A percentile compares a stretch with the other conserved stretches of the same genome.
These are phyloP conservation scores for Polia nebulosa DNA, from an alignment of 2,888 invertebrate genomes.

Conservation along the genomic window DNA sequence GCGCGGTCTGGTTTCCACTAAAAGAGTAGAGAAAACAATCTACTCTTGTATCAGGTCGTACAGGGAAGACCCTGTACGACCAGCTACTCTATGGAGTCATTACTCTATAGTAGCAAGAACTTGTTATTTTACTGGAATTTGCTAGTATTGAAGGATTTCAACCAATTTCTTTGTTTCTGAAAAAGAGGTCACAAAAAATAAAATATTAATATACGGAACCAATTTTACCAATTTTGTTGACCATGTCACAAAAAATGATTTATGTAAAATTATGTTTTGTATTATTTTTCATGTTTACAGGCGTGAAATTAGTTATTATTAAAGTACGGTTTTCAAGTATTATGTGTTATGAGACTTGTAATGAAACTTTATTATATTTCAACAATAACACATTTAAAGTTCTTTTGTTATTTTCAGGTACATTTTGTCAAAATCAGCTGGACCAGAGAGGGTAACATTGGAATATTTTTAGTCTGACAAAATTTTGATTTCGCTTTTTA, in stretches of 20 bases:
- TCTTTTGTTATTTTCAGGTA: neutral
- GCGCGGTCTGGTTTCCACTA: too few species aligned
- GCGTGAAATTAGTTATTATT: conserved; percentile 7
- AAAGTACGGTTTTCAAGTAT: neutral
- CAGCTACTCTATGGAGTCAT: too few species aligned
- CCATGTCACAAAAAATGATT: neutral
- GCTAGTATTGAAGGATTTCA: too few species aligned
- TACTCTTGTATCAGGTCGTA: too few species aligned
- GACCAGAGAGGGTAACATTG: neutral
- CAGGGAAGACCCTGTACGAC: too few species aligned
- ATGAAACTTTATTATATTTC: neutral
- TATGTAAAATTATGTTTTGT: neutral
- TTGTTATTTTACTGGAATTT: too few species aligned
- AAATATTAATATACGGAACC: neutral
- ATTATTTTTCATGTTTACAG: conserved; percentile 5
- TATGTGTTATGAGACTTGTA: neutral
- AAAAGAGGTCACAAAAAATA: neutral
- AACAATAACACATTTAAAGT: neutral
- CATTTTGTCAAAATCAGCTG: neutral
- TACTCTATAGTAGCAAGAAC: too few species aligned
- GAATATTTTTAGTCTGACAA: neutral
- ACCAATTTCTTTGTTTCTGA: too few species aligned
- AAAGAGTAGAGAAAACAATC: too few species aligned
- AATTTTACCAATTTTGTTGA: neutral
- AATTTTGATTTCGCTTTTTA: too few species aligned